Evolutionary conservation across 2,113 vertebrate species (phyloP), one percentile per base, ranked within the genome.

Genomic region (Edolisoma coerulescens): DNA sequence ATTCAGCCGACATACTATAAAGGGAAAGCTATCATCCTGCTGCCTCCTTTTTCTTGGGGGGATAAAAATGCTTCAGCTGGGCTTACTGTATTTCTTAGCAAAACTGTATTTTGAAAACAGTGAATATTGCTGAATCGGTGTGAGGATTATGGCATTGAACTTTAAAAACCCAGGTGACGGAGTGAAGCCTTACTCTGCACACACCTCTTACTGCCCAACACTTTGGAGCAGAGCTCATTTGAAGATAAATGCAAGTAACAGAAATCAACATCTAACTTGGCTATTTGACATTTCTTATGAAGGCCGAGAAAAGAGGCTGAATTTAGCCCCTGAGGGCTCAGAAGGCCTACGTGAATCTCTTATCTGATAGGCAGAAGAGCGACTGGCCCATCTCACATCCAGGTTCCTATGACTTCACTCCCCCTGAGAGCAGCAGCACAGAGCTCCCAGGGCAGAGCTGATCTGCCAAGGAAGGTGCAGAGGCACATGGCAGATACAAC

Each of bases 401-500:
- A 35, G 33, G 1, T 75, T 21, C n/a, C 33, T 1, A 17, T 8
- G 2, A n/a, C 45, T 52, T 18, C n/a, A 3, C 28, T 49, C 7
- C 2, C 39, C 10, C n/a, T 1, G 4, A 0, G 12, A 59, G 64
- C 47, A 83, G 79, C 63, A 35, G 74, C 74, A 4, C 11, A 4
- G 44, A 26, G 18, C 24, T 70, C 68, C 27, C 57, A 7, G 39
- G 45, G 54, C 56, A 73, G 41, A 26, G 39, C 1, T 10, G 7
- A 8, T 79, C 9, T 61, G 89, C 87, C 85, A 49, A 69, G 68
- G 69, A 93, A 91, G 81, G 82, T 91, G 59, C 82, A 53, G 41
- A 10, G 75, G 90, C 90, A 93, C 93, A 84, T 13, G 90, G 87
- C 83, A 96, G 63, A 89, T 19, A 30, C 9, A 47, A 53, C 54